These are phyloP conservation scores for Scatophagus argus DNA, from an alignment of 2,113 vertebrate species.

Conservation along the genomic window DNA sequence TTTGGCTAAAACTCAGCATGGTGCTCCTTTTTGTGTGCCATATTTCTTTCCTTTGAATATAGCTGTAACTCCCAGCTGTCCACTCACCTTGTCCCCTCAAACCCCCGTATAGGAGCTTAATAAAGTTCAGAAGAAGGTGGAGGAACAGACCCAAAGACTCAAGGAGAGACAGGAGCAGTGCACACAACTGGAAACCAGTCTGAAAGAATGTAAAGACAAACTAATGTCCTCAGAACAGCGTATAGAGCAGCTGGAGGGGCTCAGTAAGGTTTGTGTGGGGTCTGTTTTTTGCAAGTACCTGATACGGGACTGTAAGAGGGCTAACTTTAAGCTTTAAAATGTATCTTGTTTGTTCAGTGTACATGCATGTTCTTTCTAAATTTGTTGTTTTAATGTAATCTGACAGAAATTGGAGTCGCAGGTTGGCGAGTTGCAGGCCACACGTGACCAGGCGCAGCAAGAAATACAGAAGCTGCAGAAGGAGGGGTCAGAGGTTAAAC, in stretches of 20 bases:
- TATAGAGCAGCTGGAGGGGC: constrained; percentile 88
- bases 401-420: constrained; percentile 92
- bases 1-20: neutral
- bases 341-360: neutral
- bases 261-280: constrained; percentile 87
- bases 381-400: constrained; percentile 30
- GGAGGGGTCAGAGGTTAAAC: constrained; percentile 84
- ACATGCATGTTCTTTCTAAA: neutral
- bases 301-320: neutral
- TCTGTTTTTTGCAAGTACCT: neutral
- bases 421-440: constrained; percentile 82
- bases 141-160: constrained; percentile 87
- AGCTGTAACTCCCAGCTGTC: neutral
- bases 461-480: constrained; percentile 87
- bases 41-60: neutral
- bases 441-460: constrained; percentile 87
- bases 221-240: constrained; percentile 90
- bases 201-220: constrained; percentile 95
- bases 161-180: constrained; percentile 91
- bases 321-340: neutral
- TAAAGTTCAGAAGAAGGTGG: constrained; percentile 88
- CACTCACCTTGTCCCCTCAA: neutral
- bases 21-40: neutral
- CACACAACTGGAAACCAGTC: constrained; percentile 87
- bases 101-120: constrained; percentile 88